A percentile compares a stretch with the other conserved stretches of the same genome.
phyloP scores from a whole-genome alignment of 2,888 invertebrate genomes.

The Eugnorisma glareosa region DNA sequence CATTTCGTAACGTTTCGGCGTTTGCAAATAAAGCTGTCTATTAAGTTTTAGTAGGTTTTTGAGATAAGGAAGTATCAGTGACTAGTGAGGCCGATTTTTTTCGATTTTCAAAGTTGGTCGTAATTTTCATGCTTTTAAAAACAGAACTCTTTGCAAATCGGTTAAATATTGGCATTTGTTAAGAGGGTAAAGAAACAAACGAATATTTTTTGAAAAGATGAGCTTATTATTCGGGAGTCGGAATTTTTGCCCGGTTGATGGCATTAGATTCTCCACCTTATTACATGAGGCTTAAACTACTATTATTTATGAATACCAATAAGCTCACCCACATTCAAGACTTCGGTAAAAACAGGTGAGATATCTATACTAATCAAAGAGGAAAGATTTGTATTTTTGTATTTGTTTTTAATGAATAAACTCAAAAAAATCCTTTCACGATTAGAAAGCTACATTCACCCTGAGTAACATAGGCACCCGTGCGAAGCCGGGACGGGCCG shows the following conservation, averaged over 20 bases:
- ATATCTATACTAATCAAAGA: too few relatives aligned
- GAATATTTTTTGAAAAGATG: neutral
- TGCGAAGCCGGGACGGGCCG: too few relatives aligned
- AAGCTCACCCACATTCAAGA: neutral
- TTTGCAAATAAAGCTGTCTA: slow-evolving; percentile 23
- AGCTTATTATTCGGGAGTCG: neutral
- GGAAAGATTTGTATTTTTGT: too few relatives aligned
- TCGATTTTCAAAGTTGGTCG: neutral
- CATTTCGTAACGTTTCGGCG: slow-evolving; percentile 31
- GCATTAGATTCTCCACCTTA: neutral
- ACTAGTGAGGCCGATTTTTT: neutral
- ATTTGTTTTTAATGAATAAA: too few relatives aligned
- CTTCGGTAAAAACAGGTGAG: neutral
- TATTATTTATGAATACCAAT: neutral
- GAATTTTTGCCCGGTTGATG: neutral
- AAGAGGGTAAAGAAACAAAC: neutral
- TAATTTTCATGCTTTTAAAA: neutral
- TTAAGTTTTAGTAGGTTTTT: slow-evolving; percentile 27
- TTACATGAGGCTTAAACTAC: neutral
- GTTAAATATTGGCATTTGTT: neutral
- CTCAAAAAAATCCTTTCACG: too few relatives aligned
- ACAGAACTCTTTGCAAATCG: neutral
- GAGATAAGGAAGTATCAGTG: slow-evolving; percentile 18
- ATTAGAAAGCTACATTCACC: too few relatives aligned
- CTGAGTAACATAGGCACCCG: too few relatives aligned